Base-by-base conservation (phyloP, 2,888 invertebrate genomes). In the Drosophila lacicola region DNA sequence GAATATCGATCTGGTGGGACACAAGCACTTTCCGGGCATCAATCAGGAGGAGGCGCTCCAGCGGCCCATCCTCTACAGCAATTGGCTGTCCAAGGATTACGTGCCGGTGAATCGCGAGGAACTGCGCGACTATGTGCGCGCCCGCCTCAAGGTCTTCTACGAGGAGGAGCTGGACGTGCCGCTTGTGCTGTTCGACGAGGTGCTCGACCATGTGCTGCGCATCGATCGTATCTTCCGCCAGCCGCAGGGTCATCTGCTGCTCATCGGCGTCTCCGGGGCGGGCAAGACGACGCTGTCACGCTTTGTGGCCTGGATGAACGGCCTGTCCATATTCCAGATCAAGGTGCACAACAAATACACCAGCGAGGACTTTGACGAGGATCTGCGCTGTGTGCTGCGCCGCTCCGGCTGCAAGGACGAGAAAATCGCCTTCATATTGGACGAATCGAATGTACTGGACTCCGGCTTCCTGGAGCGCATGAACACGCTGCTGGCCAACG, bases 251-350 rank as follows among this genome's bases (percentile, higher is more conserved):
- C 99, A 99, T 93, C 93, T 99, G 82, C 93, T 99, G 86, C 94
- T 99, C 8, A 99, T 99, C 90, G 99, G 99, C 78, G 99, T 99
- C 6, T 99, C 99, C 55, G 99, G 99, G 47, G 98, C 99, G 77
- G 99, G 99, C 79, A 99, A 99, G 93, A 99, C 99, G 1, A 99
- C 99, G 10, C 95, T 99, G 81, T 99, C 99, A 29, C 95, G 99
- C 79, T 99, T 99, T 93, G 99, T 99, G 36, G 99, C 99, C 51
- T 99, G 99, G 99, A 98, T 99, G 97, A 99, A 99, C 92, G 99
- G 99, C 8, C 94, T 99, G 39, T 98, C 97, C 80, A 98, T 99
- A 68, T 99, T 99, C 95, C 99, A 99, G 94, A 99, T 99, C 81
- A 98, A 99, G 94, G 98, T 97, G 82, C 99, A 99, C 93, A 99